Percentiles rank a stretch among this genome's conserved stretches.
Conservation (phyloP, 1,140 invertebrate species). For the Aphelenchoides avenae region DNA sequence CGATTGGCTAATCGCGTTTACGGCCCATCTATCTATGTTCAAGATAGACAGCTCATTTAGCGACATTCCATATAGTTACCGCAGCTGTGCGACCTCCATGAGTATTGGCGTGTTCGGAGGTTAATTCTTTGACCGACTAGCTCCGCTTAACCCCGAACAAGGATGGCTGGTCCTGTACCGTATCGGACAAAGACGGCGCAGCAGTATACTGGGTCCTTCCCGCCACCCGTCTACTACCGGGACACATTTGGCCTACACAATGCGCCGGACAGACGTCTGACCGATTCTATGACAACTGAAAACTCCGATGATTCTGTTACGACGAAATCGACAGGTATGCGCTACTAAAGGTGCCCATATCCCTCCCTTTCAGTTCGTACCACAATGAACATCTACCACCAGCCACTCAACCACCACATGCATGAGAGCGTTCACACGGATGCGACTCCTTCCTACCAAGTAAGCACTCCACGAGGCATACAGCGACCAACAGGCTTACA, state of each 20-base stretch:
- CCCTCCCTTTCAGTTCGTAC: constrained; percentile 21
- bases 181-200: too few species aligned
- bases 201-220: constrained; percentile 51
- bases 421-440: constrained; percentile 34
- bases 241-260: constrained; percentile 51
- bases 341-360: constrained; percentile 18
- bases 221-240: constrained; percentile 53
- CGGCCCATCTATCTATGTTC: too few species aligned
- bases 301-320: constrained; percentile 31
- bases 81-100: too few species aligned
- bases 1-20: too few species aligned
- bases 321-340: constrained; percentile 52
- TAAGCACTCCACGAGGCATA: constrained; percentile 19
- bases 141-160: too few species aligned
- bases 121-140: too few species aligned
- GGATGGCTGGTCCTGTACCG: too few species aligned
- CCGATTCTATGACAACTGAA: constrained; percentile 41
- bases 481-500: neutral
- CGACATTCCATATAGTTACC: too few species aligned
- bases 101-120: too few species aligned
- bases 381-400: constrained; percentile 47
- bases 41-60: too few species aligned
- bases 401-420: constrained; percentile 29
- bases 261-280: constrained; percentile 19
- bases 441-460: constrained; percentile 41